phyloP scores from a whole-genome alignment of 2,888 invertebrate genomes.

The Noctua fimbriata region DNA sequence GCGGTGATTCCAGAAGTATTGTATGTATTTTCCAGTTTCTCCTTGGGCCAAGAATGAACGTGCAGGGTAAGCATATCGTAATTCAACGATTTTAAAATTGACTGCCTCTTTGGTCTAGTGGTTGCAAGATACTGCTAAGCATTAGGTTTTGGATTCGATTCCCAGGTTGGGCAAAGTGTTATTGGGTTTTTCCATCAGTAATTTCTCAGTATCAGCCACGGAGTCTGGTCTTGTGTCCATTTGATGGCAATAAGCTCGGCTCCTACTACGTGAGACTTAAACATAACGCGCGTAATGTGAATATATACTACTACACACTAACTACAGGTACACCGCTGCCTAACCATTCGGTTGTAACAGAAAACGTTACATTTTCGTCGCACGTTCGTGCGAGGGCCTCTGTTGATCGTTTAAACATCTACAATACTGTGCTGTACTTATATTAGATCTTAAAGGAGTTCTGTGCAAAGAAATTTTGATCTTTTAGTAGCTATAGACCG shows the following conservation, averaged over 20 bases:
- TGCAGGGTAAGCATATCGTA: neutral
- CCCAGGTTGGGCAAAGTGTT: neutral
- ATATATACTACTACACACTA: neutral
- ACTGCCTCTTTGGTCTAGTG: neutral
- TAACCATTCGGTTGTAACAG: neutral
- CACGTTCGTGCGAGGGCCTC: neutral
- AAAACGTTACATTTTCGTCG: neutral
- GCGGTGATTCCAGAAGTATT: constrained; percentile 37
- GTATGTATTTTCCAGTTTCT: constrained; percentile 36
- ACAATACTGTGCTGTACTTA: neutral
- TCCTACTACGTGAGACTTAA: neutral
- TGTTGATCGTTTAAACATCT: constrained; percentile 37
- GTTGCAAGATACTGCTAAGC: neutral
- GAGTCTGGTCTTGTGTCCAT: neutral
- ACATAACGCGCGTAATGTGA: neutral
- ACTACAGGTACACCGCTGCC: neutral
- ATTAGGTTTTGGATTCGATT: neutral
- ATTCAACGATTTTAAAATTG: neutral
- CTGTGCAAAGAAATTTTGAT: neutral
- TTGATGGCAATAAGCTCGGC: neutral
- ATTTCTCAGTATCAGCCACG: neutral
- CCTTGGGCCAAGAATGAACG: neutral
- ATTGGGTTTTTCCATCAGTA: neutral
- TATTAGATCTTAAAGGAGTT: constrained; percentile 9
- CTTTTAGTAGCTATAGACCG: neutral